These are phyloP conservation scores for Spheniscus mendiculus DNA, from an alignment of 2,113 vertebrate species.

Conservation along the genomic window DNA sequence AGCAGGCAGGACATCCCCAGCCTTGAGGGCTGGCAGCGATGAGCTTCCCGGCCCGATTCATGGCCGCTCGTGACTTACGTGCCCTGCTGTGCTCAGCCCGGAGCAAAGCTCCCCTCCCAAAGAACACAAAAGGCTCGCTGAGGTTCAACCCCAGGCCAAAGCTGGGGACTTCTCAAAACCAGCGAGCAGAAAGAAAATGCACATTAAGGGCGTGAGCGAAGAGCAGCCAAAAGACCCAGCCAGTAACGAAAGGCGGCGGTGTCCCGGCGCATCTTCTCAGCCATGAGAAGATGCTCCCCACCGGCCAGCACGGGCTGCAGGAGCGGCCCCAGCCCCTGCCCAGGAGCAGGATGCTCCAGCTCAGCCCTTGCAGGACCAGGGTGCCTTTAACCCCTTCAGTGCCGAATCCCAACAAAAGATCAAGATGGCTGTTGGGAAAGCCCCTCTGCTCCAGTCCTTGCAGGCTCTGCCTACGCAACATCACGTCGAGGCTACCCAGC, in stretches of 20 bases:
- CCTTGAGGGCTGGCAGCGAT: neutral
- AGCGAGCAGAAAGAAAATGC: neutral
- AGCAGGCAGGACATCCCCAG: neutral
- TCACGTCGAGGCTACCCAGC: neutral
- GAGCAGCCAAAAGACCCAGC: neutral
- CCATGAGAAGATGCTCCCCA: neutral
- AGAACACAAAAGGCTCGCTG: neutral
- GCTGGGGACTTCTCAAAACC: neutral
- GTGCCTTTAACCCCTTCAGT: neutral
- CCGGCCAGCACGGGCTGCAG: neutral
- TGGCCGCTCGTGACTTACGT: neutral
- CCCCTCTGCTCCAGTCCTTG: neutral
- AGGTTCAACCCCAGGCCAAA: neutral
- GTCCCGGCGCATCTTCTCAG: neutral
- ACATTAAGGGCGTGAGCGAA: neutral
- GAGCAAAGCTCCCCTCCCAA: neutral
- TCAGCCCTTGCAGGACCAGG: neutral
- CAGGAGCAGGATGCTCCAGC: neutral
- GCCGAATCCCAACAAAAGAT: neutral
- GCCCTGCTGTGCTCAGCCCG: neutral
- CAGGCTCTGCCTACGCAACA: neutral
- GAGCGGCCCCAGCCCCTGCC: neutral
- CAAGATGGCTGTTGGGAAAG: neutral
- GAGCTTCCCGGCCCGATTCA: neutral
- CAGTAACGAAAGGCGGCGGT: neutral